Conservation (phyloP, 2,113 vertebrate species). For the Trogon melanurus region DNA sequence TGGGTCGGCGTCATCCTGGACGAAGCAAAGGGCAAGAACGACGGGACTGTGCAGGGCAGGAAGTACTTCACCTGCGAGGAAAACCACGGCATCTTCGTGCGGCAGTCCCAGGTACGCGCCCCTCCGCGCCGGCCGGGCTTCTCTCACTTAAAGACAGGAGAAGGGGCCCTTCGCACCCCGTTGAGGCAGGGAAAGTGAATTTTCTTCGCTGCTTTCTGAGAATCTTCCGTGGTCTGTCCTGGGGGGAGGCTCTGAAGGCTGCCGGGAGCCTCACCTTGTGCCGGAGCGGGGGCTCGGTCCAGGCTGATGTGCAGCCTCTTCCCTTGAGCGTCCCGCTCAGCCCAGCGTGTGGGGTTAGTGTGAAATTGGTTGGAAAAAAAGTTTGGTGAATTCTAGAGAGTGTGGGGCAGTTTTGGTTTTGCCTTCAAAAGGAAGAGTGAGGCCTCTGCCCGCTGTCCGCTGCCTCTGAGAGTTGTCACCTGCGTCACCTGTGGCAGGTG, state of each 20-base stretch:
- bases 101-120: conserved; percentile 90
- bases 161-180: too few relatives aligned
- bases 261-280: too few relatives aligned
- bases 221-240: too few relatives aligned
- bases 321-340: rapidly evolving
- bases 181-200: too few relatives aligned
- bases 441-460: not conserved
- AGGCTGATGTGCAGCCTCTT: not conserved
- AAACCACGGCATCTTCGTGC: conserved; percentile 95
- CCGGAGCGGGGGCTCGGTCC: not conserved
- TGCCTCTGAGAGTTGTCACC: rapidly evolving
- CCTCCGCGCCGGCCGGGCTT: too few relatives aligned
- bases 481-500: not conserved
- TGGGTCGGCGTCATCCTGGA: conserved; percentile 98
- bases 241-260: too few relatives aligned
- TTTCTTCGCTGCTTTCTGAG: too few relatives aligned
- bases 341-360: rapidly evolving
- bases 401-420: rapidly evolving
- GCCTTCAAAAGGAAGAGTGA: not conserved
- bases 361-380: not conserved
- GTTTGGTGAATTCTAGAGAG: not conserved
- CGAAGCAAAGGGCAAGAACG: conserved; percentile 95
- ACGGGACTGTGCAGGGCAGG: conserved; percentile 94
- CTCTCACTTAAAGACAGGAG: too few relatives aligned
- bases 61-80: conserved; percentile 95